These are phyloP conservation scores for Phylloscopus trochiloides DNA, from an alignment of 2,113 vertebrate species.

Conservation along the genomic window DNA sequence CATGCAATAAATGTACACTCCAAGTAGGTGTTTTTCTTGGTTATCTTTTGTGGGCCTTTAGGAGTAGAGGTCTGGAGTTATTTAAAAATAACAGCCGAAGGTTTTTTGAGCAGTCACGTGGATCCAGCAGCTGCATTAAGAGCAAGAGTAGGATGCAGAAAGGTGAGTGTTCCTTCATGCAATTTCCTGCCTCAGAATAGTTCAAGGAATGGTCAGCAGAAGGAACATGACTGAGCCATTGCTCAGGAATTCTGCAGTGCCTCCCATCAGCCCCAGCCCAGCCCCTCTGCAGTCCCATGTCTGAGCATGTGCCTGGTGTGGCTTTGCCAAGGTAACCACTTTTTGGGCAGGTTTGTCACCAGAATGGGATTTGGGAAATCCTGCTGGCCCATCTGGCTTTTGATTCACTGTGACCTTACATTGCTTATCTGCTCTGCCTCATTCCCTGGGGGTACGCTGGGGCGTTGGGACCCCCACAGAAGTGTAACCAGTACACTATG, in stretches of 20 bases:
- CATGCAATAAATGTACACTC: neutral
- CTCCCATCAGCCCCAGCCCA: neutral
- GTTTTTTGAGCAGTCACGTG: neutral
- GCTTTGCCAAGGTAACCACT: neutral
- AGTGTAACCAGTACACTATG: neutral
- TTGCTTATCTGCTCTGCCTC: neutral
- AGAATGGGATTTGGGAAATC: neutral
- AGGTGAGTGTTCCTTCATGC: neutral
- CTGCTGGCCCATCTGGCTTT: neutral
- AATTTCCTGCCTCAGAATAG: neutral
- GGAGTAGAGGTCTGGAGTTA: neutral
- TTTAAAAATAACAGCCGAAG: neutral
- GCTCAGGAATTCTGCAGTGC: neutral
- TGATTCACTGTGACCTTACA: neutral
- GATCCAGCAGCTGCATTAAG: neutral
- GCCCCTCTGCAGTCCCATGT: neutral
- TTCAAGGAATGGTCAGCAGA: neutral
- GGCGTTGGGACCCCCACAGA: fast-evolving
- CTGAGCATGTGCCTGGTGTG: fast-evolving
- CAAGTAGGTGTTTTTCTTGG: neutral
- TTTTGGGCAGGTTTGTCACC: neutral
- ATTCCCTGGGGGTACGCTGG: neutral
- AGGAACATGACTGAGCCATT: neutral
- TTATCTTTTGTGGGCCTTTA: neutral
- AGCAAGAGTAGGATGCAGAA: neutral